Percentiles rank a stretch among this genome's conserved stretches.
Conservation (phyloP, 2,113 vertebrate genomes). For the Synchiropus splendidus region DNA sequence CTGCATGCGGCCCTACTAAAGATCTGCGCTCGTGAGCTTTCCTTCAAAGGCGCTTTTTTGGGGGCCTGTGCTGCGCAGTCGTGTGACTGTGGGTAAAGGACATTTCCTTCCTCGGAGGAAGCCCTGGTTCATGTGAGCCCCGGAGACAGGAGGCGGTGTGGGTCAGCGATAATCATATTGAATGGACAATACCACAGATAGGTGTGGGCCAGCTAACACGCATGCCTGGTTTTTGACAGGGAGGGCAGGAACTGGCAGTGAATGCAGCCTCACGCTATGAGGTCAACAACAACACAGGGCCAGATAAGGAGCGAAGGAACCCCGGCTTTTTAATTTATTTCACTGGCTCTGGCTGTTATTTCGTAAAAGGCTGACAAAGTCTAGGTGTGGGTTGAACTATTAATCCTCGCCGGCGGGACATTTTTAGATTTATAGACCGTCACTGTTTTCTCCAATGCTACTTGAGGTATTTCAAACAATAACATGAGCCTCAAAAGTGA, state of each 20-base stretch:
- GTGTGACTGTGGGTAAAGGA: conserved; percentile 55
- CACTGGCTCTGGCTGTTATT: conserved; percentile 18
- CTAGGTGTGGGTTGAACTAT: no score
- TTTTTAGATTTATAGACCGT: no score
- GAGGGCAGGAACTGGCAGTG: conserved; percentile 49
- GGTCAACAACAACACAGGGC: conserved; percentile 54
- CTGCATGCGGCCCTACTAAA: background rate
- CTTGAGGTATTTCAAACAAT: no score
- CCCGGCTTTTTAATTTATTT: conserved; percentile 27
- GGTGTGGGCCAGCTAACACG: conserved; percentile 48
- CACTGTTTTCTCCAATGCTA: no score
- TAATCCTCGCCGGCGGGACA: no score
- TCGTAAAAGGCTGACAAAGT: conserved; percentile 22
- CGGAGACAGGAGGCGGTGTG: conserved; percentile 66
- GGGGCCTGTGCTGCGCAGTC: conserved; percentile 25
- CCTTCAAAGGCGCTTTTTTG: conserved; percentile 15
- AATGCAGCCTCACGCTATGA: conserved; percentile 43
- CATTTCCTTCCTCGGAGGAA: conserved; percentile 66
- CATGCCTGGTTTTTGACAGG: conserved; percentile 39
- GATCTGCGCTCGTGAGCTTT: background rate
- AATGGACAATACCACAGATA: conserved; percentile 64
- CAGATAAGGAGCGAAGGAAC: conserved; percentile 49
- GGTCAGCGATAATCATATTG: conserved; percentile 61
- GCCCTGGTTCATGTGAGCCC: conserved; percentile 58
- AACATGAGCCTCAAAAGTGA: no score